A percentile compares a stretch with the other conserved stretches of the same genome.
These are phyloP conservation scores for Heliocidaris tuberculata DNA, from an alignment of 35 echinoderm and acorn worm species.

Conservation along the genomic window DNA sequence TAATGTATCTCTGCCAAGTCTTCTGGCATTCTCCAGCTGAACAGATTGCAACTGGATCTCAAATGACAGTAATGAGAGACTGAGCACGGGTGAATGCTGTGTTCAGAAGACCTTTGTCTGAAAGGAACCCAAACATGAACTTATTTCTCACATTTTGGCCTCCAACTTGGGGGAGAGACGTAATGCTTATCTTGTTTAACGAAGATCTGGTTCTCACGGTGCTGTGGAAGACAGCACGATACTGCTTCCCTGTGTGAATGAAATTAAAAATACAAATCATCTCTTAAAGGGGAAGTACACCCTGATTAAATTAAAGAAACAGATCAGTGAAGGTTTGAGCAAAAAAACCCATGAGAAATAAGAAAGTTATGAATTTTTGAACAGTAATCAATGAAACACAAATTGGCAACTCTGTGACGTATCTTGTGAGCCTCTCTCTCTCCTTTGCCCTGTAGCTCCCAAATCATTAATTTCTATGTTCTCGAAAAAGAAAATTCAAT, in stretches of 20 bases:
- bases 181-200: slow-evolving; percentile 72
- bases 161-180: slow-evolving; percentile 47
- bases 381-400: too few relatives aligned
- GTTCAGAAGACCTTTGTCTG: slow-evolving; percentile 80
- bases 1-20: slow-evolving; percentile 81
- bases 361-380: too few relatives aligned
- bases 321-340: too few relatives aligned
- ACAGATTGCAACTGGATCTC: slow-evolving; percentile 85
- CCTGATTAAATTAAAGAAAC: too few relatives aligned
- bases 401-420: too few relatives aligned
- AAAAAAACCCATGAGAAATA: too few relatives aligned
- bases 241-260: slow-evolving; percentile 82
- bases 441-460: too few relatives aligned
- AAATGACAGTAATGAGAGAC: too few relatives aligned
- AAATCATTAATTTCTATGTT: too few relatives aligned
- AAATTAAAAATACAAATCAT: neutral
- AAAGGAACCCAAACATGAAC: slow-evolving; percentile 83
- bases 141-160: slow-evolving; percentile 47
- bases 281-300: too few relatives aligned
- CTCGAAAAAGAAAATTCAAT: too few relatives aligned
- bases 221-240: slow-evolving; percentile 83
- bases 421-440: too few relatives aligned
- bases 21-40: slow-evolving; percentile 79
- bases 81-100: slow-evolving; percentile 87
- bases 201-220: slow-evolving; percentile 67